phyloP scores from a whole-genome alignment of 1,140 invertebrate species.

The Lerema accius region DNA sequence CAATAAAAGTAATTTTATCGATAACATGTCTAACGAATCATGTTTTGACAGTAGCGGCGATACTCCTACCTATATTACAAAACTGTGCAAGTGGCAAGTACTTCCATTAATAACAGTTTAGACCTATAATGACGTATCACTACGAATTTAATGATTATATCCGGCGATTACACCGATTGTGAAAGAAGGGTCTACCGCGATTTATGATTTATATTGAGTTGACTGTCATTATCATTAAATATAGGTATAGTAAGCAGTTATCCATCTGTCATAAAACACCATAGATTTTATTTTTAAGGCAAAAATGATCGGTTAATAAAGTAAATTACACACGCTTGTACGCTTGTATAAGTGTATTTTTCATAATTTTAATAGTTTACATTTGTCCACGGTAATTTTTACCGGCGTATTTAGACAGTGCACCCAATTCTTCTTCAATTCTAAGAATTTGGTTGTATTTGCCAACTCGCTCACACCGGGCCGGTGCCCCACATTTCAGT shows the following conservation, averaged over 20 bases:
- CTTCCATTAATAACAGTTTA: slow-evolving; percentile 61
- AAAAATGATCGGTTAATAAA: not conserved
- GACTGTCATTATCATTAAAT: slow-evolving; percentile 6
- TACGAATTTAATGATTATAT: slow-evolving; percentile 52
- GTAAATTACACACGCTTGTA: no score
- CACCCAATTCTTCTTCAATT: slow-evolving; percentile 98
- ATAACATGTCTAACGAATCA: no score
- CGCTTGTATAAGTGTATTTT: not conserved
- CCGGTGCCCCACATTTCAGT: slow-evolving; percentile 98
- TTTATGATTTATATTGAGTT: slow-evolving; percentile 26
- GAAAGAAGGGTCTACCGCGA: slow-evolving; percentile 30
- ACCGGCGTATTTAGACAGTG: slow-evolving; percentile 95
- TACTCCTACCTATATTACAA: slow-evolving; percentile 24
- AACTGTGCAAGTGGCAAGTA: not conserved
- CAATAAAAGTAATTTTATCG: not conserved
- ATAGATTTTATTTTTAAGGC: no score
- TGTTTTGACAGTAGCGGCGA: not conserved
- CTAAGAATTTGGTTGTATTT: slow-evolving; percentile 99
- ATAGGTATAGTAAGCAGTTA: slow-evolving; percentile 14
- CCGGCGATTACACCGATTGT: slow-evolving; percentile 65
- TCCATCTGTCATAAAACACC: slow-evolving; percentile 9
- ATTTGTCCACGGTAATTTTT: slow-evolving; percentile 90
- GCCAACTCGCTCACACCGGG: slow-evolving; percentile 97
- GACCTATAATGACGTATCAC: slow-evolving; percentile 35
- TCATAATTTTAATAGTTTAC: slow-evolving; percentile 11